phyloP scores from a whole-genome alignment of 2,888 invertebrate species.

The Philereme vetulata region DNA sequence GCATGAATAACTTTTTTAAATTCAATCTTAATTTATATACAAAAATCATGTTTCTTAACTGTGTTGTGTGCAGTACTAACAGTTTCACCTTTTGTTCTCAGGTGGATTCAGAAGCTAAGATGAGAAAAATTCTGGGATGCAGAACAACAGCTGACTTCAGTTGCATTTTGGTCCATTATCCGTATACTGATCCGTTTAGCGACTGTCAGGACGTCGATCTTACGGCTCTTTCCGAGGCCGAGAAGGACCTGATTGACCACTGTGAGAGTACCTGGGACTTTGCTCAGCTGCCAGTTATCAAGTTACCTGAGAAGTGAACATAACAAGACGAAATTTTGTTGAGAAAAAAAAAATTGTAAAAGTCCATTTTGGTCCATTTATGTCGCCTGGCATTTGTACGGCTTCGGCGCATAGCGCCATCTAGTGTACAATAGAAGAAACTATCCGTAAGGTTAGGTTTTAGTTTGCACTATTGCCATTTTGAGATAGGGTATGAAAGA shows the following conservation, averaged over 20 bases:
- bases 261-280: constrained; percentile 87
- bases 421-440: constrained; percentile 49
- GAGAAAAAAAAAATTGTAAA: constrained; percentile 48
- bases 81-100: constrained; percentile 64
- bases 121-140: constrained; percentile 75
- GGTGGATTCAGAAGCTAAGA: constrained; percentile 83
- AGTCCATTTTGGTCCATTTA: constrained; percentile 30
- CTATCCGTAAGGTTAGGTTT: constrained; percentile 33
- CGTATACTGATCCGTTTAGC: constrained; percentile 75
- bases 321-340: constrained; percentile 37
- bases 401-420: constrained; percentile 68
- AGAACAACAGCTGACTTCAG: constrained; percentile 76
- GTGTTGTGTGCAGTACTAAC: constrained; percentile 37
- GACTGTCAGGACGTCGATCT: constrained; percentile 71
- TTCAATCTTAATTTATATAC: too few relatives aligned
- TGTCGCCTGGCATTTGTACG: constrained; percentile 33
- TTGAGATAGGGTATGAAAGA: constrained; percentile 11
- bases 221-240: constrained; percentile 83
- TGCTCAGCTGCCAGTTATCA: constrained; percentile 85
- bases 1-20: too few relatives aligned
- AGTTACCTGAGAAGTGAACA: constrained; percentile 86
- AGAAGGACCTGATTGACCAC: constrained; percentile 86
- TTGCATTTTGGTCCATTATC: constrained; percentile 83
- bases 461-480: constrained; percentile 25
- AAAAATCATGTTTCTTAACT: too few relatives aligned